phyloP scores from a whole-genome alignment of 1,140 invertebrate species.

The Sarcophaga bullata region DNA sequence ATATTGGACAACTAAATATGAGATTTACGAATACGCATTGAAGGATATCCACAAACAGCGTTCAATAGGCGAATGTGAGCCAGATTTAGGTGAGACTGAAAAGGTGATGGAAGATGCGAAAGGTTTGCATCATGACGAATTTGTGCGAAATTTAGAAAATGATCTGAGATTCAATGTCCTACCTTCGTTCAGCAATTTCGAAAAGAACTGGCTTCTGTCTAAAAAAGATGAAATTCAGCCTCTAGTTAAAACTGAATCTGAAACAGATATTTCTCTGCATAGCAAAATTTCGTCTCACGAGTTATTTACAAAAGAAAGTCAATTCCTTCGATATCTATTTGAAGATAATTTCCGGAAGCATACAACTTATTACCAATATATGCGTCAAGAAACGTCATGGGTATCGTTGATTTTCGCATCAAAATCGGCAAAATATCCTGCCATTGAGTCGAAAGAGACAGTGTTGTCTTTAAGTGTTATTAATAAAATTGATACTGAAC shows the following conservation, averaged over 20 bases:
- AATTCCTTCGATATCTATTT: background rate
- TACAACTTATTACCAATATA: background rate
- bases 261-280: background rate
- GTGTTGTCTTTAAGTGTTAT: background rate
- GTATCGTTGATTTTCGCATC: no score
- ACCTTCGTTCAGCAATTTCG: background rate
- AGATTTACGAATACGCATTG: slow-evolving; percentile 27
- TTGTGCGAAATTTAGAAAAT: background rate
- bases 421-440: no score
- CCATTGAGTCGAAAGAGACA: no score
- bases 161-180: background rate
- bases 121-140: background rate
- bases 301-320: no score
- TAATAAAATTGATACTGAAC: slow-evolving; percentile 38
- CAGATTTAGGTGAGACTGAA: background rate
- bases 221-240: background rate
- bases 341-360: slow-evolving; percentile 10
- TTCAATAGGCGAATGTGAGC: background rate
- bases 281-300: no score
- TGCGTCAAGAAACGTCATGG: background rate
- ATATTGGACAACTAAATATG: slow-evolving; percentile 28
- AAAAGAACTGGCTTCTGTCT: background rate
- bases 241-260: background rate
- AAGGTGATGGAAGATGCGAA: background rate
- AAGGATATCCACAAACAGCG: background rate